A percentile compares a stretch with the other conserved stretches of the same genome.
These are phyloP conservation scores for Peromyscus polionotus DNA, from an alignment of 2,113 vertebrate species.

Conservation along the genomic window DNA sequence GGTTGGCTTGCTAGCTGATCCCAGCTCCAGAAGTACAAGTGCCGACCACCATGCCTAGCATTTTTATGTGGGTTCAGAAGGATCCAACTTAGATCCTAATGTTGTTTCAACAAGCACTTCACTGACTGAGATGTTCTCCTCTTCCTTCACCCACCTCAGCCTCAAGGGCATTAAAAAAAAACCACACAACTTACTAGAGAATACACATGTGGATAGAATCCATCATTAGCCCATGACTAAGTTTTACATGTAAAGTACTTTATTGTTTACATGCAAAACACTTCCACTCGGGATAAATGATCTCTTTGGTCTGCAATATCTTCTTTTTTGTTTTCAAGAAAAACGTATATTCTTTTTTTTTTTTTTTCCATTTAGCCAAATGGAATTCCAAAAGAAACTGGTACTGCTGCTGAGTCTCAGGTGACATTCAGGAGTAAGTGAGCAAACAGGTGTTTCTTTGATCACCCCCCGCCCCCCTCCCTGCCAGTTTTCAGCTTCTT, in stretches of 20 bases:
- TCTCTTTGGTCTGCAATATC: constrained; percentile 42
- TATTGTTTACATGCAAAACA: constrained; percentile 62
- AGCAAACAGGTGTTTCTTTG: background rate
- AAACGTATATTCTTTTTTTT: background rate
- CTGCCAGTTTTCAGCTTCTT: constrained; percentile 12
- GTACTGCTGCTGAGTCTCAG: background rate
- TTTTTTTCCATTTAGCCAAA: constrained; percentile 38
- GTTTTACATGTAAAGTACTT: constrained; percentile 54
- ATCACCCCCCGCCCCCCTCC: background rate
- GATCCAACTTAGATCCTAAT: background rate
- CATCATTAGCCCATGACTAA: constrained; percentile 9
- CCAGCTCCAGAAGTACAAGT: background rate
- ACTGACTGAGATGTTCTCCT: background rate
- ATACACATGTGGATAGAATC: background rate
- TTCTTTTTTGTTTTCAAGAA: constrained; percentile 52
- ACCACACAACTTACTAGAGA: background rate
- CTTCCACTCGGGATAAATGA: constrained; percentile 26
- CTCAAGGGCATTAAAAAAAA: background rate
- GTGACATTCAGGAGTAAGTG: background rate
- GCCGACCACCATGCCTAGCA: no score
- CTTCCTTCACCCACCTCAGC: background rate
- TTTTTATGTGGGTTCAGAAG: background rate
- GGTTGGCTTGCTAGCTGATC: background rate
- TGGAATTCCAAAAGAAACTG: constrained; percentile 58
- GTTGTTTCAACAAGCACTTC: background rate